Percentiles rank a stretch among this genome's conserved stretches.
These are phyloP conservation scores for Drosophila rellima DNA, from an alignment of 2,888 invertebrate species.

Conservation along the genomic window DNA sequence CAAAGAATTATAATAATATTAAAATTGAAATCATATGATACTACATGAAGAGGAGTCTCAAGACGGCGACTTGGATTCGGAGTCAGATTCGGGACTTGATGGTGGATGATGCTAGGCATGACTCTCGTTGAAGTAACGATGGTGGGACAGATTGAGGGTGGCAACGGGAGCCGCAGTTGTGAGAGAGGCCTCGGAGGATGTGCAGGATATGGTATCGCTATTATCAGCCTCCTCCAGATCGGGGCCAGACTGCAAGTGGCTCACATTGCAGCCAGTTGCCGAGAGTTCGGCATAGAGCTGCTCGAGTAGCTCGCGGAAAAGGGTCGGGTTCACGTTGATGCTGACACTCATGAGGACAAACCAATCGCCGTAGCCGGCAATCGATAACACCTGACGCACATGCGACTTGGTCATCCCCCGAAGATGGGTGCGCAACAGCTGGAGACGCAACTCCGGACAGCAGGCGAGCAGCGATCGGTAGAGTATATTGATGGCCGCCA, in stretches of 20 bases:
- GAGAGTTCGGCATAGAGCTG: conserved; percentile 83
- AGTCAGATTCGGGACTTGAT: background rate
- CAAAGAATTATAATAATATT: conserved; percentile 19
- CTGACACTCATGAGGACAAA: conserved; percentile 91
- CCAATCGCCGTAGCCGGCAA: conserved; percentile 89
- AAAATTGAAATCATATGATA: conserved; percentile 47
- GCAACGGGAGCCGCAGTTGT: conserved; percentile 5
- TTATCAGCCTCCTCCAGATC: background rate
- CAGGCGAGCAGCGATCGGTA: conserved; percentile 89
- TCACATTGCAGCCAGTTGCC: background rate
- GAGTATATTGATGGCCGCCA: conserved; percentile 88
- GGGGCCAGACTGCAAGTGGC: background rate
- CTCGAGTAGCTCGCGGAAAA: conserved; percentile 88
- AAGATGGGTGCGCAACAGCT: conserved; percentile 72
- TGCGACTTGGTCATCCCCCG: conserved; percentile 68
- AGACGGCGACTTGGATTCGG: background rate
- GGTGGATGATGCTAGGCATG: conserved; percentile 39
- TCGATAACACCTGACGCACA: conserved; percentile 62
- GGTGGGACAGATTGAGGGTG: conserved; percentile 4
- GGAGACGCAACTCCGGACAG: conserved; percentile 65
- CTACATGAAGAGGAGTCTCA: conserved; percentile 9
- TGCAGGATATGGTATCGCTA: background rate
- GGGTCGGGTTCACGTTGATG: conserved; percentile 90
- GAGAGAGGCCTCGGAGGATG: background rate
- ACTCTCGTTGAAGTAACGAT: conserved; percentile 50